Evolutionary conservation across 2,113 vertebrate species (phyloP), one percentile per base, ranked within the genome.

Genomic region (Orycteropus afer): DNA sequence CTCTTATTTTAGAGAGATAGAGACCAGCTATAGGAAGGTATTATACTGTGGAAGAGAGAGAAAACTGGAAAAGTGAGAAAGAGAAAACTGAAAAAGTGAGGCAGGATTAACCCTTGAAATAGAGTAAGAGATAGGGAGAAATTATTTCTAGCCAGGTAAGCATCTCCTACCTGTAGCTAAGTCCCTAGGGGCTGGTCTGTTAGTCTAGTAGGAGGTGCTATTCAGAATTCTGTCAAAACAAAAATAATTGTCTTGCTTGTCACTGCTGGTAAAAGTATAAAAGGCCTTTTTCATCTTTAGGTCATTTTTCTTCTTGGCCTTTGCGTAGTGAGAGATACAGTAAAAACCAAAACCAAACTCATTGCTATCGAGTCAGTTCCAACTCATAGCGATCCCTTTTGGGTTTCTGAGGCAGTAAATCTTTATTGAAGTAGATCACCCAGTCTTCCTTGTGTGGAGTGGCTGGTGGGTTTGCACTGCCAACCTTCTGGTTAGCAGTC

Each of bases 191-290:
- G 7, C 45, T 77, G 27, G 29, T n/a, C 13, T 63, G 0, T 87
- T 86, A 65, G 63, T 83, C n/a, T 78, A 85, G 18, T 73, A 73
- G 45, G 51, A 93, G 18, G 53, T 82, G 12, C 40, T 93, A 15
- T 13, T 37, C 17, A 71, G 34, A 79, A 32, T 86, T 80, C 49
- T 95, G 11, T 84, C 90, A 87, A 92, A 82, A 82, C 17, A 88
- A 84, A 91, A 91, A 78, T 89, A 63, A 59, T 57, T 67, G 25
- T 8, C 20, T 73, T 14, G 91, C 18, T 86, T 34, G 59, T 37
- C 34, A 17, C 59, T 79, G 34, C 61, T 91, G n/a, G 84, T 81
- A 82, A 91, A 53, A 59, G 45, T 29, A 57, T 77, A 49, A 59
- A 82, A 55, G 86, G 1, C 15, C 7, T 57, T 88, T 85, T 89